A percentile compares a stretch with the other conserved stretches of the same genome.
Conservation (phyloP, 1,140 invertebrate species). For the Caerostris extrusa region DNA sequence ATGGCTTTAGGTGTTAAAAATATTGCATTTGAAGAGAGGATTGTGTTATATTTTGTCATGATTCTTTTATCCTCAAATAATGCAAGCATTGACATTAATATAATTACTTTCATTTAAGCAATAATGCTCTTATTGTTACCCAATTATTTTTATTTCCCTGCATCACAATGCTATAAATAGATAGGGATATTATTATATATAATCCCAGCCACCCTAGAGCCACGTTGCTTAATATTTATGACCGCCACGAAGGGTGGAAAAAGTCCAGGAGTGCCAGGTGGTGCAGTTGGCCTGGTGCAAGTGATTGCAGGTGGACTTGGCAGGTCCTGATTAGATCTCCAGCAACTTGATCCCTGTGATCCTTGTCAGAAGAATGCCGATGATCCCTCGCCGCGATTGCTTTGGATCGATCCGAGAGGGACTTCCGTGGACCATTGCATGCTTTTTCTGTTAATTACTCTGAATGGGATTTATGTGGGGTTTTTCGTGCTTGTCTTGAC, state of each 20-base stretch:
- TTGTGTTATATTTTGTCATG: too few relatives aligned
- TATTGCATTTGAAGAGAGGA: too few relatives aligned
- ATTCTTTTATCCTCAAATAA: too few relatives aligned
- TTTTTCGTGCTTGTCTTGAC: too few relatives aligned
- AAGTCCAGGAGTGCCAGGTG: background rate
- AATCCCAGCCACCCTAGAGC: too few relatives aligned
- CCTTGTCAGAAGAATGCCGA: constrained; percentile 57
- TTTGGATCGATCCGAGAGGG: background rate
- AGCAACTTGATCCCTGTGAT: constrained; percentile 50
- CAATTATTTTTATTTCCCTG: too few relatives aligned
- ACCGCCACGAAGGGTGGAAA: background rate
- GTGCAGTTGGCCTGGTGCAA: constrained; percentile 20
- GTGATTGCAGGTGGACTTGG: constrained; percentile 52
- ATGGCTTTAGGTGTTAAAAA: too few relatives aligned
- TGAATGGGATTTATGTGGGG: background rate
- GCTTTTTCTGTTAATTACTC: background rate
- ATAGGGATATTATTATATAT: too few relatives aligned
- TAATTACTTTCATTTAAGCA: too few relatives aligned
- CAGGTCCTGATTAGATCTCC: constrained; percentile 49
- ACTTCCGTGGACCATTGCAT: background rate
- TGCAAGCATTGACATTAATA: too few relatives aligned
- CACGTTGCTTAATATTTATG: background rate
- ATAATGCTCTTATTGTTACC: too few relatives aligned
- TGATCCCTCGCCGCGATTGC: constrained; percentile 32
- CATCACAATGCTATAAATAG: too few relatives aligned